Conservation (phyloP, 2,888 invertebrate genomes). For the Proisotoma minuta region DNA sequence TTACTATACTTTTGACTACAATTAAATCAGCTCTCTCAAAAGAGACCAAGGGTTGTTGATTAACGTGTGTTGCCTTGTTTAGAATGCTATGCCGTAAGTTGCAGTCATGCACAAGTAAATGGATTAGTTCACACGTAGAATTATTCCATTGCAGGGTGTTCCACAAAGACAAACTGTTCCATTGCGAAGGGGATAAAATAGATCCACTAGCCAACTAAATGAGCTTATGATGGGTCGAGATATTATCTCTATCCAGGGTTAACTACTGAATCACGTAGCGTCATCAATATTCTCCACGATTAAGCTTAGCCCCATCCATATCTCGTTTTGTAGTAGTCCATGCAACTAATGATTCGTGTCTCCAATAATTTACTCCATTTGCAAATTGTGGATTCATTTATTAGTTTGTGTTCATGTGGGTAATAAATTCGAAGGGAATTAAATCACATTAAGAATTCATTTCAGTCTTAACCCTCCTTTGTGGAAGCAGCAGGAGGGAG, state of each 20-base stretch:
- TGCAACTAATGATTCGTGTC: not conserved
- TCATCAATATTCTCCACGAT: not conserved
- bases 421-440: not conserved
- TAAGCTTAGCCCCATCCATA: not conserved
- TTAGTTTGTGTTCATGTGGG: not conserved
- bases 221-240: slow-evolving; percentile 1
- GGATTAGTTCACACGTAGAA: slow-evolving; percentile 37
- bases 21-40: not conserved
- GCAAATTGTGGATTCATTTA: not conserved
- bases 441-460: slow-evolving; percentile 6
- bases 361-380: not conserved
- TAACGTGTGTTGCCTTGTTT: no score
- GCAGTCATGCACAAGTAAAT: slow-evolving; percentile 34
- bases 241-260: not conserved
- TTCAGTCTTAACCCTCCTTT: slow-evolving; percentile 1
- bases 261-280: slow-evolving; percentile 11
- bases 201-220: not conserved
- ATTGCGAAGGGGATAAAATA: not conserved
- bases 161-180: slow-evolving; percentile 4
- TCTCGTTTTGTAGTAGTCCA: not conserved
- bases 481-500: not conserved
- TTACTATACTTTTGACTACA: not conserved
- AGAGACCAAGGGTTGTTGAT: not conserved
- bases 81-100: no score
- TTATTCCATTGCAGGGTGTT: not conserved